A percentile compares a stretch with the other conserved stretches of the same genome.
Evolutionary conservation across 2,113 vertebrate species (phyloP).

Genomic region (Alethe diademata): DNA sequence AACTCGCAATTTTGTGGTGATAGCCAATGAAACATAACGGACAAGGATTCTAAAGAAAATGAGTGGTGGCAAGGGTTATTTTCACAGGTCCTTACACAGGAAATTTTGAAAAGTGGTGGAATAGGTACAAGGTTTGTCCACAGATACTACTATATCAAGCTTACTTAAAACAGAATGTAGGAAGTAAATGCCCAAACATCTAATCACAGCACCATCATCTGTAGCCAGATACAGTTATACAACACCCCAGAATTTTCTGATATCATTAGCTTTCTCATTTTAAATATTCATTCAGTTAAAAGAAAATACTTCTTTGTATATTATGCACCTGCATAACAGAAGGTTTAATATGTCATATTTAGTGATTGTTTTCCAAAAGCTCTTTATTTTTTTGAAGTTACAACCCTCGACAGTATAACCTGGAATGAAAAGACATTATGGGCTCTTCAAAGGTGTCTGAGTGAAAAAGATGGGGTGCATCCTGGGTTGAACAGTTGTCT

Average conservation of each 20-base stretch:
- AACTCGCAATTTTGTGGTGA: neutral
- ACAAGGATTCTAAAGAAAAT: neutral
- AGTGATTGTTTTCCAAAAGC: neutral
- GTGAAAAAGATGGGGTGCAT: neutral
- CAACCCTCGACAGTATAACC: neutral
- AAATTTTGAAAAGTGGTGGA: neutral
- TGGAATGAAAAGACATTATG: neutral
- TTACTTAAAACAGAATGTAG: neutral
- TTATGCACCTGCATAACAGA: neutral
- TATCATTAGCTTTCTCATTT: neutral
- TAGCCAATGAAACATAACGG: neutral
- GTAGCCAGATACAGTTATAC: neutral
- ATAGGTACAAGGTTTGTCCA: neutral
- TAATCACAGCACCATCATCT: neutral
- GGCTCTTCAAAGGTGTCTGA: neutral
- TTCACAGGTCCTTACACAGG: neutral
- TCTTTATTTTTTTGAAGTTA: neutral
- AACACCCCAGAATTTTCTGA: neutral
- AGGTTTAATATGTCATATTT: neutral
- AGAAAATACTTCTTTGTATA: neutral
- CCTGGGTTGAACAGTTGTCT: neutral
- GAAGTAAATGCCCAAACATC: neutral
- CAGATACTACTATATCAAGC: neutral
- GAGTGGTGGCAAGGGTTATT: neutral
- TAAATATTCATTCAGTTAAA: neutral